Conservation (phyloP, 1,140 invertebrate species). For the Battus philenor region DNA sequence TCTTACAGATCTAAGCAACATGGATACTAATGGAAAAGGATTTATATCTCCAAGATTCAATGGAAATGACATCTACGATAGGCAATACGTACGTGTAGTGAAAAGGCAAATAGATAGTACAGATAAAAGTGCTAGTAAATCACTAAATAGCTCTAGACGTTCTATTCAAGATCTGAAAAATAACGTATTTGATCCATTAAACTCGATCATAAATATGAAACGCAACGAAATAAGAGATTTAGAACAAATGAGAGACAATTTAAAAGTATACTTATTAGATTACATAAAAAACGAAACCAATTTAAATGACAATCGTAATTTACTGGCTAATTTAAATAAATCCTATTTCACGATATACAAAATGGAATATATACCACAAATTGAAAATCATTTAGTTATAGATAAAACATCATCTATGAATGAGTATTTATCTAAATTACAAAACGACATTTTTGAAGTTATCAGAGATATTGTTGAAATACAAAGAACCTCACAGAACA, state of each 20-base stretch:
- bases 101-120: constrained; percentile 4
- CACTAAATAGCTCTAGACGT: constrained; percentile 6
- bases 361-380: constrained; percentile 21
- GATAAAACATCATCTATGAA: constrained; percentile 21
- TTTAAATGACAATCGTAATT: constrained; percentile 11
- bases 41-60: too few relatives aligned
- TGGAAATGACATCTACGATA: constrained; percentile 2
- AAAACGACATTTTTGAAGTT: constrained; percentile 40
- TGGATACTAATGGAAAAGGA: too few relatives aligned
- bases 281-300: constrained; percentile 18
- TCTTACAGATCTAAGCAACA: too few relatives aligned
- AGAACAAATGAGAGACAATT: constrained; percentile 23
- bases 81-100: constrained; percentile 4
- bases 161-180: constrained; percentile 24
- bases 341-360: constrained; percentile 26
- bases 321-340: constrained; percentile 6
- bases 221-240: constrained; percentile 31
- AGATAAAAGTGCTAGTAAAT: background rate
- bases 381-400: constrained; percentile 16
- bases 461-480: constrained; percentile 30
- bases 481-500: constrained; percentile 19
- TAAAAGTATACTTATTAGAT: constrained; percentile 19
- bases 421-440: constrained; percentile 34
- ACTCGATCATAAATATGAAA: constrained; percentile 28
- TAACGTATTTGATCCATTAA: constrained; percentile 25